Evolutionary conservation across 1,140 invertebrate species (phyloP).

Genomic region (Dendrolimus kikuchii): DNA sequence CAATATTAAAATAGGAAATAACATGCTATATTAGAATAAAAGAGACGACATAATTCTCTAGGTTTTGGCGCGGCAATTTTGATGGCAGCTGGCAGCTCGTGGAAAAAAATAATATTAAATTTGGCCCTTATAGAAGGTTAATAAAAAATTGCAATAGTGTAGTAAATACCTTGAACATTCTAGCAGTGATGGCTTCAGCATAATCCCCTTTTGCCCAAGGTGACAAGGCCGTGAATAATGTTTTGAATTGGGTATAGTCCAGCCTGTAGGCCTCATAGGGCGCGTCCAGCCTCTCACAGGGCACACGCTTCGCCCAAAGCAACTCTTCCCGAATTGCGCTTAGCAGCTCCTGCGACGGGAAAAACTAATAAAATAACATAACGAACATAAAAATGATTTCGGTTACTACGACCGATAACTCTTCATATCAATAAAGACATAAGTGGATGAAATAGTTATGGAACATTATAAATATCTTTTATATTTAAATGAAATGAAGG

Average conservation of each 20-base stretch:
- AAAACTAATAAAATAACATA: background rate
- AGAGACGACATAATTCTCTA: no score
- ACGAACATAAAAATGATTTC: background rate
- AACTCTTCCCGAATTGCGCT: slow-evolving; percentile 82
- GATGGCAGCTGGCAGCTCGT: no score
- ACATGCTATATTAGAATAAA: no score
- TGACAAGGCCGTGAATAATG: slow-evolving; percentile 87
- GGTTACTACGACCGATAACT: no score
- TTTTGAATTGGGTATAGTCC: slow-evolving; percentile 92
- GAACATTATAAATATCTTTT: no score
- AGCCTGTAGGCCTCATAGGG: slow-evolving; percentile 91
- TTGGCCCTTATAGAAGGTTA: no score
- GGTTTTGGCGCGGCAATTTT: no score
- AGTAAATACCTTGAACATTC: slow-evolving; percentile 83
- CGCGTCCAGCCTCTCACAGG: slow-evolving; percentile 76
- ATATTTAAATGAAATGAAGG: no score
- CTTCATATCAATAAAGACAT: no score
- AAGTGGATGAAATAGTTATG: no score
- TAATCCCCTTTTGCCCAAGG: slow-evolving; percentile 90
- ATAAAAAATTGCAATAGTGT: slow-evolving; percentile 2
- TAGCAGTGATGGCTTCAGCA: slow-evolving; percentile 84
- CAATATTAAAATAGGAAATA: no score
- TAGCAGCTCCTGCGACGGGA: slow-evolving; percentile 74
- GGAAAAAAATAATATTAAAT: no score
- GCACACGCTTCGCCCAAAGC: slow-evolving; percentile 76